phyloP scores from a whole-genome alignment of 2,888 invertebrate species.

The Poecilus cupreus region DNA sequence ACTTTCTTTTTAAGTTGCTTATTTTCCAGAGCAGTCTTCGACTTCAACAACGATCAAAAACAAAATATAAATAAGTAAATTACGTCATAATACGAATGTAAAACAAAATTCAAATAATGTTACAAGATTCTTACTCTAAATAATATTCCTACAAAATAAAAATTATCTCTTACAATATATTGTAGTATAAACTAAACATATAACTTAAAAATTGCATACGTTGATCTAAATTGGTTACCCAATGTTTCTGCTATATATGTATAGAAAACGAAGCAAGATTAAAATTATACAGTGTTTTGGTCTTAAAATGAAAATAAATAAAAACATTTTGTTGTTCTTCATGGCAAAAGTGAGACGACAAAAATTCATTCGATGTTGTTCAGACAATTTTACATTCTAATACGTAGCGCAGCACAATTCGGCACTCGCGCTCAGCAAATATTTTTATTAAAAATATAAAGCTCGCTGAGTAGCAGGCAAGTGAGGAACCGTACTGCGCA shows the following conservation, averaged over 20 bases:
- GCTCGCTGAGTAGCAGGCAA: not conserved
- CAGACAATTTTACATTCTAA: not conserved
- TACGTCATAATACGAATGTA: constrained; percentile 49
- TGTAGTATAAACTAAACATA: constrained; percentile 56
- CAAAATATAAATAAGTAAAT: constrained; percentile 53
- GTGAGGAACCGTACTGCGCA: not conserved
- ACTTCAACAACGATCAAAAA: constrained; percentile 50
- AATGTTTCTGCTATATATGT: constrained; percentile 39
- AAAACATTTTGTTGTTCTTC: constrained; percentile 38
- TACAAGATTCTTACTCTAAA: constrained; percentile 47
- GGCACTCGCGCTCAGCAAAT: not conserved
- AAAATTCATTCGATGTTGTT: constrained; percentile 36
- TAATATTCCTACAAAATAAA: constrained; percentile 57
- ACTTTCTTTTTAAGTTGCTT: constrained; percentile 34
- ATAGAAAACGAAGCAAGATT: constrained; percentile 45
- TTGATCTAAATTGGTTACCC: constrained; percentile 28
- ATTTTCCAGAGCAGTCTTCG: constrained; percentile 55
- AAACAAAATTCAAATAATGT: constrained; percentile 51
- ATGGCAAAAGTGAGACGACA: constrained; percentile 39
- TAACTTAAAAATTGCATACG: constrained; percentile 59
- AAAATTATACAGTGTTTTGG: constrained; percentile 48
- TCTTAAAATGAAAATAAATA: constrained; percentile 48
- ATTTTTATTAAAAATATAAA: constrained; percentile 40
- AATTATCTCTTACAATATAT: constrained; percentile 58
- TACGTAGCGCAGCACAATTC: constrained; percentile 13